A percentile compares a stretch with the other conserved stretches of the same genome.
phyloP scores from a whole-genome alignment of 2,113 vertebrate genomes.

The Orycteropus afer region DNA sequence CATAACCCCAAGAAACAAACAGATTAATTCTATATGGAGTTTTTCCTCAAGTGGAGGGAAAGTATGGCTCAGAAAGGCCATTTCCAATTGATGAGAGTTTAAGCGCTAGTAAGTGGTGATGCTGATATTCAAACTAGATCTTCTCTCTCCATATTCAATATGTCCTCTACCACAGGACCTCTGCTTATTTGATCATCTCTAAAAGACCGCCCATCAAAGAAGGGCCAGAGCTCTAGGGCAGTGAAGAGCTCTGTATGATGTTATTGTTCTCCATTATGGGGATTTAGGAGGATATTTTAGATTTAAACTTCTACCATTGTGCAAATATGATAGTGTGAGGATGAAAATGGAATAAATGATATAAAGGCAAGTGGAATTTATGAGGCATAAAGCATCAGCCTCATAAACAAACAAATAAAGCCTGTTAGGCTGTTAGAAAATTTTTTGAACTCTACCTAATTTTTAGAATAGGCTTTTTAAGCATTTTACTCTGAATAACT shows the following conservation, averaged over 20 bases:
- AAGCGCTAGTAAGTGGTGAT: background rate
- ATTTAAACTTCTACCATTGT: background rate
- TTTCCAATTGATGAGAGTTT: background rate
- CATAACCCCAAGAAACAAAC: background rate
- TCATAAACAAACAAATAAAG: background rate
- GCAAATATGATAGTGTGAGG: background rate
- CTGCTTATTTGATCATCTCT: background rate
- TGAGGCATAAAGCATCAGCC: background rate
- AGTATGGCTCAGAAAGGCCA: background rate
- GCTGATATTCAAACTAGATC: background rate
- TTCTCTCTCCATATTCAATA: background rate
- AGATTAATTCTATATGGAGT: background rate
- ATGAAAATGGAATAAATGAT: background rate
- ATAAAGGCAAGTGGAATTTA: background rate
- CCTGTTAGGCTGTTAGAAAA: background rate
- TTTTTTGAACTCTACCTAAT: slow-evolving; percentile 17
- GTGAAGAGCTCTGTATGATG: background rate
- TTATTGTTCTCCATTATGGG: background rate
- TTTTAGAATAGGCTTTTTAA: slow-evolving; percentile 29
- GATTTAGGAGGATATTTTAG: background rate
- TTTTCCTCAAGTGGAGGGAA: background rate
- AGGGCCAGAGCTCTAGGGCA: background rate
- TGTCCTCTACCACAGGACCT: background rate
- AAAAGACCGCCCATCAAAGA: background rate
- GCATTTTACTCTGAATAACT: background rate